phyloP scores from a whole-genome alignment of 64 coral and sea anemone species.

The Catalaphyllia jardinei region DNA sequence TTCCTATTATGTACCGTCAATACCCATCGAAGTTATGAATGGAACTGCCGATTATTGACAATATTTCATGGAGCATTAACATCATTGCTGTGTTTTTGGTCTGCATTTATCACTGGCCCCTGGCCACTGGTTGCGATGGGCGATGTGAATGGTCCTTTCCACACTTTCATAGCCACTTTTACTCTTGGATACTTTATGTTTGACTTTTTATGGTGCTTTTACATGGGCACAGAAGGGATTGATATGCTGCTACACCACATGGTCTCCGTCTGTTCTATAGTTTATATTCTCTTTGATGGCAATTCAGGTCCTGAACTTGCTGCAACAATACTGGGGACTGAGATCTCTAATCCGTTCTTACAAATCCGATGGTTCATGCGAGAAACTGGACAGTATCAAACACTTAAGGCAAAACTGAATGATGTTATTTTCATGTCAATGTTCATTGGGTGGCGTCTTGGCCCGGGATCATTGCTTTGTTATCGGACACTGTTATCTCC shows the following conservation, averaged over 20 bases:
- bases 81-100: conserved; percentile 63
- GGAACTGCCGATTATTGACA: conserved; percentile 79
- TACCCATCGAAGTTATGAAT: conserved; percentile 55
- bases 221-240: conserved; percentile 91
- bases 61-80: conserved; percentile 64
- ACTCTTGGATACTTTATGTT: conserved; percentile 94
- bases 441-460: conserved; percentile 82
- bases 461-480: conserved; percentile 72
- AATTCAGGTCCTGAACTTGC: conserved; percentile 78
- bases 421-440: conserved; percentile 88
- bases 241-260: conserved; percentile 93
- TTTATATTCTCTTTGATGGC: conserved; percentile 54
- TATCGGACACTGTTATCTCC: conserved; percentile 43
- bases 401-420: conserved; percentile 76
- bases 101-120: conserved; percentile 79
- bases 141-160: conserved; percentile 63
- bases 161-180: conserved; percentile 68
- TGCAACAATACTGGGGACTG: conserved; percentile 89
- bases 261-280: conserved; percentile 62
- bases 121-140: conserved; percentile 91
- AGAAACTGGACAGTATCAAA: conserved; percentile 83
- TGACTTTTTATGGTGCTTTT: conserved; percentile 91
- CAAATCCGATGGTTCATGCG: conserved; percentile 96
- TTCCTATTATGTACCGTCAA: conserved; percentile 67
- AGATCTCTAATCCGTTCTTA: conserved; percentile 92